Evolutionary conservation across 2,113 vertebrate species (phyloP), one percentile per base, ranked within the genome.

Genomic region (Herpetotheres cachinnans): DNA sequence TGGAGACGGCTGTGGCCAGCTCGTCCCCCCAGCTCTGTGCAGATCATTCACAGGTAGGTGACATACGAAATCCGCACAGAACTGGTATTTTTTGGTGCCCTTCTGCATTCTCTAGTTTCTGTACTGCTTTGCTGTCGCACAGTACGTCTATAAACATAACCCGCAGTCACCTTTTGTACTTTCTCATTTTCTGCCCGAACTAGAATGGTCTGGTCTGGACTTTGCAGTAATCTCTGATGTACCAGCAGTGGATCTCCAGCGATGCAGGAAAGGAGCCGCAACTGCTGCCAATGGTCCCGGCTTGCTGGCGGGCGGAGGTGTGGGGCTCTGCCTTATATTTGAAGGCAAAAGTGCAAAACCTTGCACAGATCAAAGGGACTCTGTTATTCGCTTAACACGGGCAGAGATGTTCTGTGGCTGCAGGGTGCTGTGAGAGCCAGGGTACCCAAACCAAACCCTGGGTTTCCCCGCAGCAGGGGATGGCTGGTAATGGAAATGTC

Each of bases 111-210:
- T 94, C 93, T 62, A 22, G 89, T 95, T 96, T 93, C 95, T 78
- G 74, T 32, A 38, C 32, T 9, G 94, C 96, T 96, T 93, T 82
- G 82, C 78, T 11, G 2, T 61, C 30, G 47, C 81, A 74, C 83
- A 71, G 82, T 80, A 95, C 1, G 29, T 87, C 93, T 96, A 85
- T 95, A 97, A 97, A 97, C 96, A 97, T 97, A 97, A 97, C 97
- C 97, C 18, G 7, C 61, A 69, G 91, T 97, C 96, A 97, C 97
- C 97, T 97, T 98, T 97, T 98, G 97, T 98, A 96, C 97, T 89
- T 96, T 96, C 86, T 97, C 85, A 55, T 95, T 96, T 91, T 97
- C 74, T 92, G 52, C 95, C 55, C 62, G 95, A 40, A 89, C 96
- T 94, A 84, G 91, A 92, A 82, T 95, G 91, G 69, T 94, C 95